Percentiles rank a stretch among this genome's conserved stretches.
phyloP scores from a whole-genome alignment of 2,888 invertebrate species.

The Dioctria rufipes region DNA sequence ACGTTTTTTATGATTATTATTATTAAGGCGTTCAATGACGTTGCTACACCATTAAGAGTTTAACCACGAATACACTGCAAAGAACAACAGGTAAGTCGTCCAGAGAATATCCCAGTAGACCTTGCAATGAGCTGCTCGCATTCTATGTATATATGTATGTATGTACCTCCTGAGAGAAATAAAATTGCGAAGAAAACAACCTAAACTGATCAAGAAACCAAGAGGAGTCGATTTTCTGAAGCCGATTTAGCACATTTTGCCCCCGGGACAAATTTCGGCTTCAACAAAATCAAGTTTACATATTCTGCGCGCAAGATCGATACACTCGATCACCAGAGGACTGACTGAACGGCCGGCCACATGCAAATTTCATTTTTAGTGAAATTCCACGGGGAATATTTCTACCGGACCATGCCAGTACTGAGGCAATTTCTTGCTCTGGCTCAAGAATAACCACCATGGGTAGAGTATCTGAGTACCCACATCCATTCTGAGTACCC shows the following conservation, averaged over 20 bases:
- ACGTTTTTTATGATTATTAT: constrained; percentile 51
- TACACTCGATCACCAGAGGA: constrained; percentile 41
- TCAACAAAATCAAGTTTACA: constrained; percentile 53
- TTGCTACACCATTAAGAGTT: constrained; percentile 48
- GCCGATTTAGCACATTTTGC: constrained; percentile 52
- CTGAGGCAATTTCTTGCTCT: background rate
- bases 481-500: background rate
- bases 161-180: constrained; percentile 21
- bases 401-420: constrained; percentile 19
- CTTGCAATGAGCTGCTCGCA: constrained; percentile 39
- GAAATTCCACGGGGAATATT: constrained; percentile 45
- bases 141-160: background rate
- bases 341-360: constrained; percentile 42
- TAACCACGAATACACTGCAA: constrained; percentile 24
- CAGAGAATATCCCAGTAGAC: constrained; percentile 28
- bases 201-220: constrained; percentile 50
- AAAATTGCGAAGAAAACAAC: constrained; percentile 35
- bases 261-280: constrained; percentile 53
- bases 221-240: constrained; percentile 51
- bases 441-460: constrained; percentile 12
- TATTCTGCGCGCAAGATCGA: constrained; percentile 47
- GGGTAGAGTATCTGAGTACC: background rate
- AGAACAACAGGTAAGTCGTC: constrained; percentile 25
- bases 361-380: constrained; percentile 53
- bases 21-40: constrained; percentile 53